Percentiles rank a stretch among this genome's conserved stretches.
phyloP scores from a whole-genome alignment of 2,113 vertebrate species.

The Thalassoma bifasciatum region DNA sequence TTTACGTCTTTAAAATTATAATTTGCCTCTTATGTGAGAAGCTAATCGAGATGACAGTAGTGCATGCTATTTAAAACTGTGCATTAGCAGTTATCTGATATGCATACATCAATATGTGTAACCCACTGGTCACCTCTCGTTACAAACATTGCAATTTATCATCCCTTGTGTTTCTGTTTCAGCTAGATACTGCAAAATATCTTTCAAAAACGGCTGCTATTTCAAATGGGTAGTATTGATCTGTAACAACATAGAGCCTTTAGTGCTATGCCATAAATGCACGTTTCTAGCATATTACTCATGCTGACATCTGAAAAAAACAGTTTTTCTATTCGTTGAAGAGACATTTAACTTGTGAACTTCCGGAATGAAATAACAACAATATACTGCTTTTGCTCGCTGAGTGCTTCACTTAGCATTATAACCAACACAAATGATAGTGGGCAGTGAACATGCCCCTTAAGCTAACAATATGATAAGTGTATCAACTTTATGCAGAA shows the following conservation, averaged over 20 bases:
- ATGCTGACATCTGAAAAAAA: not conserved
- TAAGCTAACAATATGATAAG: constrained; percentile 12
- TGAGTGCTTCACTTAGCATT: not conserved
- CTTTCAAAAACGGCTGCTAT: not conserved
- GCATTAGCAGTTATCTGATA: too few relatives aligned
- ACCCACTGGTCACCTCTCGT: not conserved
- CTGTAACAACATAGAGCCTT: not conserved
- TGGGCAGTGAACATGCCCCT: constrained; percentile 22
- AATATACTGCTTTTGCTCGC: not conserved
- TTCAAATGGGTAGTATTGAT: not conserved
- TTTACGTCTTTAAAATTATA: too few relatives aligned
- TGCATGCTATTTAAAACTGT: too few relatives aligned
- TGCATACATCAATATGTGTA: not conserved
- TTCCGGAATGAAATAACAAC: not conserved
- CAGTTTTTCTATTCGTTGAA: too few relatives aligned
- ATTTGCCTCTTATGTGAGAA: too few relatives aligned
- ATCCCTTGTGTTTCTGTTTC: not conserved
- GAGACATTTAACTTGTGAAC: not conserved
- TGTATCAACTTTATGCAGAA: constrained; percentile 33
- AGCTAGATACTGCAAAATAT: not conserved
- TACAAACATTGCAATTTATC: not conserved
- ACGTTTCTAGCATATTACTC: constrained; percentile 1
- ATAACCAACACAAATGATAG: constrained; percentile 6
- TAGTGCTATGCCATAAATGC: not conserved
- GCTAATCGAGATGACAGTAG: too few relatives aligned